Percentiles rank a stretch among this genome's conserved stretches.
These are phyloP conservation scores for Scomber scombrus DNA, from an alignment of 2,113 vertebrate species.

Conservation along the genomic window DNA sequence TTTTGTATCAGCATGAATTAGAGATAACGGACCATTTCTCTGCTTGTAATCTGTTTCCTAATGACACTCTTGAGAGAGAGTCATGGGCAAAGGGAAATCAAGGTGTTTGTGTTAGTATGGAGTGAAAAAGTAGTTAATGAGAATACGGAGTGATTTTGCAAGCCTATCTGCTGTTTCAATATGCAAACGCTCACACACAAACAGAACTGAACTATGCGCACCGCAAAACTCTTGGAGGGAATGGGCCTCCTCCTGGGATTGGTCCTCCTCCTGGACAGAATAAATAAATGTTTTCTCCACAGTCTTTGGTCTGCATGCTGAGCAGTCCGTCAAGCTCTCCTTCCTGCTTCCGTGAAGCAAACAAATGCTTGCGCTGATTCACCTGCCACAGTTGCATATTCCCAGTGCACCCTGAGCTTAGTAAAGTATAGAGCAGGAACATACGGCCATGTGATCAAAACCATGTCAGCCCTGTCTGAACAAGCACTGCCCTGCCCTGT, in stretches of 20 bases:
- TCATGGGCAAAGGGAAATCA: slow-evolving; percentile 30
- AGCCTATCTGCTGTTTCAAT: background rate
- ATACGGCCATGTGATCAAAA: slow-evolving; percentile 68
- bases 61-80: slow-evolving; percentile 23
- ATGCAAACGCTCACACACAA: slow-evolving; percentile 4
- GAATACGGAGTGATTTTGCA: background rate
- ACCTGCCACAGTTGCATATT: slow-evolving; percentile 75
- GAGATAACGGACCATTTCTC: background rate
- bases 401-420: slow-evolving; percentile 61
- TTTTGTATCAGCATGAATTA: background rate
- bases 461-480: slow-evolving; percentile 59
- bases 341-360: slow-evolving; percentile 66
- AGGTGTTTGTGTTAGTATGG: slow-evolving; percentile 1
- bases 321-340: slow-evolving; percentile 65
- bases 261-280: slow-evolving; percentile 66
- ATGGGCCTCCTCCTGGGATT: slow-evolving; percentile 53
- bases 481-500: slow-evolving; percentile 45
- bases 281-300: slow-evolving; percentile 68
- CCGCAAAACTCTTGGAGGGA: slow-evolving; percentile 44
- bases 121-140: background rate
- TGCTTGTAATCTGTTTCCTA: slow-evolving; percentile 36
- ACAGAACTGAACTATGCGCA: background rate
- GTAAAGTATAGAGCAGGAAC: slow-evolving; percentile 62
- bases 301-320: slow-evolving; percentile 68
- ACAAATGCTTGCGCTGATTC: slow-evolving; percentile 74